A percentile compares a stretch with the other conserved stretches of the same genome.
These are phyloP conservation scores for Hydrochoerus hydrochaeris DNA, from an alignment of 2,113 vertebrate genomes.

Conservation along the genomic window DNA sequence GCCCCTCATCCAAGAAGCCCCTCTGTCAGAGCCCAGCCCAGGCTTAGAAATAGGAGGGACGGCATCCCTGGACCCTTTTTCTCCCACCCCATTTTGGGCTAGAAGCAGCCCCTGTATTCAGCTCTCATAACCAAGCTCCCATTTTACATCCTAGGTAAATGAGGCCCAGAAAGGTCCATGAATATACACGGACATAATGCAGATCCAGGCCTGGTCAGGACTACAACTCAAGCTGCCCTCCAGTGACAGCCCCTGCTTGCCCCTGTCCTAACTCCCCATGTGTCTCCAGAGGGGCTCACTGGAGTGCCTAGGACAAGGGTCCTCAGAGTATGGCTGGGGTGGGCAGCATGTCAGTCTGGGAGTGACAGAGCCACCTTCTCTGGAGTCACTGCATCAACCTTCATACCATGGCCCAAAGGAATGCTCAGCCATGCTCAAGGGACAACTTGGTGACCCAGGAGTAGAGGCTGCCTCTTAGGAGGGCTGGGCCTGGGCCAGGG, in stretches of 20 bases:
- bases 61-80: background rate
- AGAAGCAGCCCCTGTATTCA: background rate
- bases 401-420: background rate
- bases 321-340: constrained; percentile 24
- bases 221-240: background rate
- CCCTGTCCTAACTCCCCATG: background rate
- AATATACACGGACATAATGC: background rate
- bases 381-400: background rate
- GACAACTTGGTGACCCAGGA: background rate
- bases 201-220: background rate
- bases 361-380: background rate
- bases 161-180: constrained; percentile 4
- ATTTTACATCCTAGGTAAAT: background rate
- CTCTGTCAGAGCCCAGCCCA: constrained; percentile 56
- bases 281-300: background rate
- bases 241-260: background rate
- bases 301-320: background rate
- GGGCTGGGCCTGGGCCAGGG: constrained; percentile 22
- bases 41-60: constrained; percentile 27
- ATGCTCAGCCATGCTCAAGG: background rate
- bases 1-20: constrained; percentile 72
- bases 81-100: constrained; percentile 20
- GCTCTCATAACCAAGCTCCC: constrained; percentile 40
- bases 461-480: background rate
- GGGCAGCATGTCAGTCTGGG: background rate